Conservation (phyloP, 2,888 invertebrate species). For the Opisthograptis luteolata region DNA sequence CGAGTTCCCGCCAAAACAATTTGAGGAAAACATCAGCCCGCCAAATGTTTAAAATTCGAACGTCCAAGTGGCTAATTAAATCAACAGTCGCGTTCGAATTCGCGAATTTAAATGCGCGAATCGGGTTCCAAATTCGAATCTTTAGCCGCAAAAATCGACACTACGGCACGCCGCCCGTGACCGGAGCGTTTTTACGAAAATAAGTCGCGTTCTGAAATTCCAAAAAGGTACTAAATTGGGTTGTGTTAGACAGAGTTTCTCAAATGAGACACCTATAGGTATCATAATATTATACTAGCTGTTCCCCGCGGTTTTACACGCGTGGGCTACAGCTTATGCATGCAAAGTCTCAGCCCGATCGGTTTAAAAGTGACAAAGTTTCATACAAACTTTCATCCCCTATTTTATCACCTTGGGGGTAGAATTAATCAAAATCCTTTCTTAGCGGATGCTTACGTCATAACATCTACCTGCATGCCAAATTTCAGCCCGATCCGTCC, state of each 20-base stretch:
- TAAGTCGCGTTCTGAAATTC: slow-evolving; percentile 48
- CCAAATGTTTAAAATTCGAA: slow-evolving; percentile 25
- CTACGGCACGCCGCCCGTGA: slow-evolving; percentile 45
- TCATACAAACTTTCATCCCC: too few relatives aligned
- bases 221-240: slow-evolving; percentile 62
- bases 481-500: too few relatives aligned
- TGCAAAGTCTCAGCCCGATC: too few relatives aligned
- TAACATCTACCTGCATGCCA: too few relatives aligned
- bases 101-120: slow-evolving; percentile 32
- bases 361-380: too few relatives aligned
- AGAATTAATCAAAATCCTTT: too few relatives aligned
- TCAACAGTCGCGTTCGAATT: slow-evolving; percentile 21
- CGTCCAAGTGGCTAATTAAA: slow-evolving; percentile 27
- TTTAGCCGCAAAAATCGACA: slow-evolving; percentile 68
- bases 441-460: too few relatives aligned
- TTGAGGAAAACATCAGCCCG: slow-evolving; percentile 16
- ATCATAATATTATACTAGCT: too few relatives aligned
- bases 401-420: too few relatives aligned
- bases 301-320: too few relatives aligned
- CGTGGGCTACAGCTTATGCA: too few relatives aligned
- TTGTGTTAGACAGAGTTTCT: slow-evolving; percentile 28
- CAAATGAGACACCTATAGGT: too few relatives aligned
- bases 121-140: slow-evolving; percentile 42
- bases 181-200: slow-evolving; percentile 33
- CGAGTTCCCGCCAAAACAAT: slow-evolving; percentile 6